Percentiles rank a stretch among this genome's conserved stretches.
Conservation (phyloP, 1,140 invertebrate genomes). For the Anoplophora glabripennis region DNA sequence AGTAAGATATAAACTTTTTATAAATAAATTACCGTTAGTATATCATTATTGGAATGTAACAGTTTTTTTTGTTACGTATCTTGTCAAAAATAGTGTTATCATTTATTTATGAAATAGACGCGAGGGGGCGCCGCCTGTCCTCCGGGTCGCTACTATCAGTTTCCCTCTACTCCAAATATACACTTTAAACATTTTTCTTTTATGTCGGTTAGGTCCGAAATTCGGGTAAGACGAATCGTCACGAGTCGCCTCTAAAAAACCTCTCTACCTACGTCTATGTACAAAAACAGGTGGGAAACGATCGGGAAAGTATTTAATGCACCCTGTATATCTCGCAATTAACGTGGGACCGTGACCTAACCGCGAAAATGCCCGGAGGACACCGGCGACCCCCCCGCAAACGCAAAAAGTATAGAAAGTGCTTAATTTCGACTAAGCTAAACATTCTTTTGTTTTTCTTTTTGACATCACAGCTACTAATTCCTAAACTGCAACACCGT, state of each 20-base stretch:
- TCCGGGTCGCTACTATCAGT: no score
- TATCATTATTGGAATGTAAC: conserved; percentile 20
- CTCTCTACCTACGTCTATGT: conserved; percentile 13
- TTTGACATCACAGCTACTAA: conserved; percentile 41
- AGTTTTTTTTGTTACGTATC: conserved; percentile 28
- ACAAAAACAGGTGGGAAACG: conserved; percentile 9
- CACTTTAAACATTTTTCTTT: no score
- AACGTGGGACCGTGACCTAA: conserved; percentile 2
- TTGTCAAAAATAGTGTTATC: conserved; percentile 39
- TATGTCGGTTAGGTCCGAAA: no score
- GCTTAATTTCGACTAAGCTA: conserved; percentile 15
- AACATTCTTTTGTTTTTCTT: conserved; percentile 19
- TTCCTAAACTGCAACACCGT: conserved; percentile 33
- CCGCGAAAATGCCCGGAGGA: neutral
- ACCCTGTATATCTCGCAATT: neutral
- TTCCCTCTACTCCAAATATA: no score
- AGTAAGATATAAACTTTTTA: conserved; percentile 16
- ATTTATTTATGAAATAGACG: conserved; percentile 16
- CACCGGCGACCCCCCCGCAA: neutral
- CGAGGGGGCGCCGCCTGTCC: neutral
- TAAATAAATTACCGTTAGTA: conserved; percentile 21
- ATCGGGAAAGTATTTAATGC: neutral
- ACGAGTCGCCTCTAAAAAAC: no score
- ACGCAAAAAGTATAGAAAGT: conserved; percentile 2
- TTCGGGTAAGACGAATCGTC: no score